Evolutionary conservation across 2,113 vertebrate species (phyloP), one percentile per base, ranked within the genome.

Genomic region (Ophthalmolycus amberensis): DNA sequence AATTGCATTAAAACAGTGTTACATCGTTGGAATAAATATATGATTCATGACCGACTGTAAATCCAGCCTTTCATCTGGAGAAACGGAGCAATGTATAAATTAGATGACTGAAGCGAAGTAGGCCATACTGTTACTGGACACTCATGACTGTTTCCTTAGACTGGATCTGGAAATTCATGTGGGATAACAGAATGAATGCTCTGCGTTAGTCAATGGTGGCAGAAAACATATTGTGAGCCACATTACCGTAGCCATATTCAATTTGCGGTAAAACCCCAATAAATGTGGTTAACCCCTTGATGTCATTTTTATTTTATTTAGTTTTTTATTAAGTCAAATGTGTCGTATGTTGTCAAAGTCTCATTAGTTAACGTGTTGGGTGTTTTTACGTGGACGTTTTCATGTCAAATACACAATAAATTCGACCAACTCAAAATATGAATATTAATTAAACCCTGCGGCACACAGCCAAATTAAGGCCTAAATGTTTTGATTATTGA

Each of bases 91-190:
- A 86, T 34, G 34, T 34, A 34, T 34, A 34, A 56, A 9, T 40
- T 67, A 71, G 64, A n/a, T 75, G 46, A 62, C 58, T 67, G 74
- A 84, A 27, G 69, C 37, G 58, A 85, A 83, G 86, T 76, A 88
- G 92, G 86, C 94, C 94, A 95, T 95, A 95, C 94, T 95, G 94
- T 95, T 71, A 94, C 94, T 95, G 94, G 94, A 95, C 94, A 94
- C 86, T 93, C 90, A 91, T 93, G 84, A 90, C 90, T 91, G 92
- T 92, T 85, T 77, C 68, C 63, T 87, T 37, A 59, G 65, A 52
- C 62, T 32, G 77, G 60, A 70, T 75, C 65, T 58, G 27, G 32
- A 87, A 72, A 25, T 52, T 58, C 40, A 54, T 59, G 56, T 59
- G 67, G 67, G 66, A 88, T 60, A 83, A 83, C 52, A 79, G 64